phyloP scores from a whole-genome alignment of 2,888 invertebrate genomes.

The Drosophila mercatorum region DNA sequence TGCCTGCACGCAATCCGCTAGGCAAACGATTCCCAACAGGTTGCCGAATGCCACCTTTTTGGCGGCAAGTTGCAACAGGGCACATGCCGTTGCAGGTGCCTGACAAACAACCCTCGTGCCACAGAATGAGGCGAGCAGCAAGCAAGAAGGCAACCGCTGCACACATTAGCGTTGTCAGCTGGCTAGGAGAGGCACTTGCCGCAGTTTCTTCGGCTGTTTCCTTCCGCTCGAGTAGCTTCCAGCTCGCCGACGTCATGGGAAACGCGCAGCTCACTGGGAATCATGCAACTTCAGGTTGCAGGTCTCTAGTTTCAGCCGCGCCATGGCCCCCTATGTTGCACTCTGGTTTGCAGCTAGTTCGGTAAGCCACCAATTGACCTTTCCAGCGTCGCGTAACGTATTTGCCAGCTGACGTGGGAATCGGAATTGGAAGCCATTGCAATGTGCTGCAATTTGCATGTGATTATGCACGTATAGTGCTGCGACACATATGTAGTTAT shows the following conservation, averaged over 20 bases:
- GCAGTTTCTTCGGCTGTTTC: slow-evolving; percentile 8
- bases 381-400: slow-evolving; percentile 61
- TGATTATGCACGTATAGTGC: slow-evolving; percentile 9
- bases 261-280: slow-evolving; percentile 43
- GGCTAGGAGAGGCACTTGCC: slow-evolving; percentile 14
- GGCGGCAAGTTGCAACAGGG: slow-evolving; percentile 56
- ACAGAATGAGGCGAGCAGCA: slow-evolving; percentile 1
- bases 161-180: slow-evolving; percentile 12
- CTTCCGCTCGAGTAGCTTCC: slow-evolving; percentile 30
- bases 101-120: slow-evolving; percentile 63
- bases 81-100: slow-evolving; percentile 64
- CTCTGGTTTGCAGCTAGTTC: slow-evolving; percentile 24
- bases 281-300: slow-evolving; percentile 25
- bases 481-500: slow-evolving; percentile 14
- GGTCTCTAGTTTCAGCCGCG: background rate
- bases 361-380: slow-evolving; percentile 62
- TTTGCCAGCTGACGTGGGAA: slow-evolving; percentile 73
- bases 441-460: slow-evolving; percentile 20
- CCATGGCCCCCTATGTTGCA: slow-evolving; percentile 1
- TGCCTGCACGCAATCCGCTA: slow-evolving; percentile 44
- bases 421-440: slow-evolving; percentile 41
- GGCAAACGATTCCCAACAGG: slow-evolving; percentile 50
- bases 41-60: slow-evolving; percentile 49
- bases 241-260: slow-evolving; percentile 61
- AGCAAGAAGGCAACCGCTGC: background rate